phyloP scores from a whole-genome alignment of 2,888 invertebrate species.

The Periphyllus acericola region DNA sequence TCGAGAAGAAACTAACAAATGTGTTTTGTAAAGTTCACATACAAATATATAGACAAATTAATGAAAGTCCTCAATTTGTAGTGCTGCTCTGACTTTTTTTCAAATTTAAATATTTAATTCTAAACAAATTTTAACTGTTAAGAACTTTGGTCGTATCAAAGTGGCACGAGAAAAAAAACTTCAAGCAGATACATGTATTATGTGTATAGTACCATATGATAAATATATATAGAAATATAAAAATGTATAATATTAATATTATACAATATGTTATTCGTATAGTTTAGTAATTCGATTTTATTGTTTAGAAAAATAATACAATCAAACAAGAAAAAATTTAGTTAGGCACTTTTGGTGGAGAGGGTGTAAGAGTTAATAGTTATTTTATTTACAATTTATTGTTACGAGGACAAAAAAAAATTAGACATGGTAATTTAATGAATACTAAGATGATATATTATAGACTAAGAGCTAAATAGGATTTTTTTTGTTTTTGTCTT shows the following conservation, averaged over 20 bases:
- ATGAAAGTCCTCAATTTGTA: neutral
- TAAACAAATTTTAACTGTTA: neutral
- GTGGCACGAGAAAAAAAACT: neutral
- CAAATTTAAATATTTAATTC: neutral
- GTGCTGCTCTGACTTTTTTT: neutral
- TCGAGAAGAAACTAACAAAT: neutral
- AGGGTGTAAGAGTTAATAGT: slow-evolving; percentile 1
- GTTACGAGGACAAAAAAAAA: neutral
- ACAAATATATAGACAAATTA: neutral
- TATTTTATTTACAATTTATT: slow-evolving; percentile 23
- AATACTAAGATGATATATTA: neutral
- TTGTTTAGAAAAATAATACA: slow-evolving; percentile 49
- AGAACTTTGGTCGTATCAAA: neutral
- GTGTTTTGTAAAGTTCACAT: too few relatives aligned
- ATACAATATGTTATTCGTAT: slow-evolving; percentile 32
- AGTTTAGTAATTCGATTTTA: slow-evolving; percentile 59
- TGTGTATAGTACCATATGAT: neutral
- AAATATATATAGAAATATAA: neutral
- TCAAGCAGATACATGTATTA: neutral
- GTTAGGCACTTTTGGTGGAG: slow-evolving; percentile 55
- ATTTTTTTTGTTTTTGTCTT: neutral
- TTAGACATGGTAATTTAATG: neutral
- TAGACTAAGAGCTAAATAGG: slow-evolving; percentile 18
- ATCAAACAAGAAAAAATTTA: neutral
- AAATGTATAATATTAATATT: slow-evolving; percentile 17